Evolutionary conservation across 2,797 vertebrate genomes (phyloP), one percentile per base, ranked within the genome.

Genomic region (Gouania willdenowi): DNA sequence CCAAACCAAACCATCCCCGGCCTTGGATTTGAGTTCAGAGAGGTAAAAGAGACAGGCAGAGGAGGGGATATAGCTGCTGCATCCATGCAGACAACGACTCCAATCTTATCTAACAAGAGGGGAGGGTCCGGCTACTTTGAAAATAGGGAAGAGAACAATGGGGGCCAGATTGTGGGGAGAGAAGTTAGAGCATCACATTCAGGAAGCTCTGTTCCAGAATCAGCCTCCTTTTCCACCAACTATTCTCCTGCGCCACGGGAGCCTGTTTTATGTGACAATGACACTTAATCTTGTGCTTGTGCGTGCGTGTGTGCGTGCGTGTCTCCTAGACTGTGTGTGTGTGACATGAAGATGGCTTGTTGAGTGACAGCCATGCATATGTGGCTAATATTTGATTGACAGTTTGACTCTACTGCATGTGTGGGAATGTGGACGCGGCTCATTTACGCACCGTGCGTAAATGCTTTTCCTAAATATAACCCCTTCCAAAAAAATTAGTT

Each of bases 201-300:
- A 83, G 57, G 45, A 40, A 15, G 52, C 76, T 87, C 90, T 92
- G 90, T 92, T 77, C 83, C 76, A 66, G 74, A 83, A 87, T 78
- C 84, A 64, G 85, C 48, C 80, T 72, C 73, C 69, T 75, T 65
- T 86, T 81, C 79, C 80, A 70, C 63, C 76, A 50, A 68, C 88
- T 72, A 81, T 81, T 91, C 88, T 91, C 34, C 81, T 66, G 77
- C 91, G 31, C 92, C 48, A 67, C 88, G 75, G 92, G 92, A 86
- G 86, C 77, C 90, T 90, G 93, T 73, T 82, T 92, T 88, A 90
- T 92, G 90, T 88, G 90, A 81, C 91, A 95, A 94, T 93, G 89
- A 89, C 88, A 90, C 90, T 77, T 87, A 88, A 89, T 91, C 85
- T 91, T 43, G 57, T 39, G 51, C 44, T 39, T 16, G 30, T 7